Percentiles rank a stretch among this genome's conserved stretches.
phyloP scores from a whole-genome alignment of 2,888 invertebrate species.

The Papilio demoleus region DNA sequence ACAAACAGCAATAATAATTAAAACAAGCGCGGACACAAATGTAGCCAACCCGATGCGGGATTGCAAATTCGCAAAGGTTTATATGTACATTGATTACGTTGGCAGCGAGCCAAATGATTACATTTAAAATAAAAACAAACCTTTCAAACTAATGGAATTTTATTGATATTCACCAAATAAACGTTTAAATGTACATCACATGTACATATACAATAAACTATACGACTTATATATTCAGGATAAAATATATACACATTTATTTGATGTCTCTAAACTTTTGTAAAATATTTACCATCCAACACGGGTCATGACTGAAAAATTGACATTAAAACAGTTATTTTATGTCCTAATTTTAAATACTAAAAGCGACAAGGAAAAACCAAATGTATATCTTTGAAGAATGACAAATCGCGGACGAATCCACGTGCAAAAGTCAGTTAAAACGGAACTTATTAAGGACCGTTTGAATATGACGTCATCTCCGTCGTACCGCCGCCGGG shows the following conservation, averaged over 20 bases:
- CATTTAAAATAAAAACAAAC: slow-evolving; percentile 17
- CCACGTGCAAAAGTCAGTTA: not conserved
- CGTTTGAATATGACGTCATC: slow-evolving; percentile 2
- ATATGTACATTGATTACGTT: slow-evolving; percentile 7
- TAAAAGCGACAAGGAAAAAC: too few relatives aligned
- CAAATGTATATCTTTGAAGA: too few relatives aligned
- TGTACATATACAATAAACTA: not conserved
- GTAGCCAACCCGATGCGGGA: slow-evolving; percentile 13
- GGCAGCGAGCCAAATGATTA: slow-evolving; percentile 13
- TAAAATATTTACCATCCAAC: too few relatives aligned
- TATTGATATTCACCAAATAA: not conserved
- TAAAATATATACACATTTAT: not conserved
- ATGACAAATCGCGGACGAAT: not conserved
- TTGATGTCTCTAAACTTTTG: not conserved
- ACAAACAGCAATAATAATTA: slow-evolving; percentile 10
- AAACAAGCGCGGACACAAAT: slow-evolving; percentile 1
- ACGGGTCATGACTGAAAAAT: too few relatives aligned
- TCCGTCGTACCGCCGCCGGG: not conserved
- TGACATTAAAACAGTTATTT: too few relatives aligned
- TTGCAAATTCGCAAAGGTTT: slow-evolving; percentile 14
- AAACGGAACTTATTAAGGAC: slow-evolving; percentile 9
- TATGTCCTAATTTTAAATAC: not conserved
- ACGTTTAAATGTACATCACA: not conserved
- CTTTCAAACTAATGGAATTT: slow-evolving; percentile 9
- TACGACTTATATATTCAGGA: not conserved